Conservation (phyloP, 1,140 invertebrate genomes). For the Aleiodes sp. region DNA sequence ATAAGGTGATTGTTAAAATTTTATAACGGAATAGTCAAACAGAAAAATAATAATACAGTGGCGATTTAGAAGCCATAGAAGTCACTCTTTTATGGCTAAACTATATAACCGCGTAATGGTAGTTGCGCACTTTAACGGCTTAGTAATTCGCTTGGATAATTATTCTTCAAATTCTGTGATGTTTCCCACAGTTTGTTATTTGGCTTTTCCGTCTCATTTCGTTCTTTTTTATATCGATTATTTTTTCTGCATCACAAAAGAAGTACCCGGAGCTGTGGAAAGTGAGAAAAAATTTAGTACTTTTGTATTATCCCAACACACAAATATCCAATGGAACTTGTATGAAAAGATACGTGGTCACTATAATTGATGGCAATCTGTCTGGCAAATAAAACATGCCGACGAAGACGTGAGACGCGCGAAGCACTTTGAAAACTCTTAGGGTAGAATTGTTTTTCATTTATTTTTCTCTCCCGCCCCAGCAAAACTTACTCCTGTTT, state of each 20-base stretch:
- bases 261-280: too few species aligned
- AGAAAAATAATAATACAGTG: background rate
- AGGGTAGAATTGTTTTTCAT: background rate
- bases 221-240: too few species aligned
- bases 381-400: conserved; percentile 19
- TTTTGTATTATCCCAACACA: background rate
- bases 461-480: background rate
- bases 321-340: background rate
- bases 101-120: conserved; percentile 23
- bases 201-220: background rate
- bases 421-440: background rate
- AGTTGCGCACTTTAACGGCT: conserved; percentile 25
- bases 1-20: background rate
- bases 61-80: conserved; percentile 1
- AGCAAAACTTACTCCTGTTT: background rate
- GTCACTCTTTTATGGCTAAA: conserved; percentile 21
- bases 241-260: too few species aligned
- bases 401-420: conserved; percentile 7
- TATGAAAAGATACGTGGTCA: conserved; percentile 11
- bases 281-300: background rate
- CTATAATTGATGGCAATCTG: conserved; percentile 29
- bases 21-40: background rate
- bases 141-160: conserved; percentile 26
- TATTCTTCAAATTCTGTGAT: background rate
- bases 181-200: conserved; percentile 21